phyloP scores from a whole-genome alignment of 2,888 invertebrate genomes.

The Aradus depressus region DNA sequence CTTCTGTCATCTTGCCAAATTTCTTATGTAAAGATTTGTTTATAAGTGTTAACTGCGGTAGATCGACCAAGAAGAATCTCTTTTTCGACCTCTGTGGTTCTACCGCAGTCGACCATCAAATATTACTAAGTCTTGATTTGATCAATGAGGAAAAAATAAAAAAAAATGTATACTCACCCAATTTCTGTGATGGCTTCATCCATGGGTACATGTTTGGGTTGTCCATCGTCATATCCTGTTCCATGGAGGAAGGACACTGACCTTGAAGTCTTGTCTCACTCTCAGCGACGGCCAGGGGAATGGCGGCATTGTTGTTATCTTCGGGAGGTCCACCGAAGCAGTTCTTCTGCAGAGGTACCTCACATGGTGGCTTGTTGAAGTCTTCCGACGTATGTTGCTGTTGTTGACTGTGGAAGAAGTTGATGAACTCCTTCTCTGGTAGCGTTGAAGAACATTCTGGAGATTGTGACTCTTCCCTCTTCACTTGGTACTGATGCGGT shows the following conservation, averaged over 20 bases:
- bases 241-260: neutral
- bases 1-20: no score
- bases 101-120: no score
- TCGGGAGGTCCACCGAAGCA: constrained; percentile 10
- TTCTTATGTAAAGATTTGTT: no score
- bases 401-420: no score
- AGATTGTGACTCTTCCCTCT: neutral
- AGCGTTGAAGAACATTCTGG: neutral
- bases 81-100: no score
- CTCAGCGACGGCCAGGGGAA: neutral
- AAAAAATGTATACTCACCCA: constrained; percentile 15
- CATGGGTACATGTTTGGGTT: constrained; percentile 88
- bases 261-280: neutral
- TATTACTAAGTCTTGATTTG: neutral
- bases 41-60: no score
- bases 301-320: constrained; percentile 25
- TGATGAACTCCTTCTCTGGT: neutral
- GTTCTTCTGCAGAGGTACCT: constrained; percentile 4
- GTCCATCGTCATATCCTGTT: constrained; percentile 16
- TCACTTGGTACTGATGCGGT: neutral
- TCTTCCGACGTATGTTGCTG: neutral
- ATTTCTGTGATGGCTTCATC: constrained; percentile 57
- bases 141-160: neutral
- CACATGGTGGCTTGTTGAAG: constrained; percentile 8
- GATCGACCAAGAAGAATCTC: no score